A percentile compares a stretch with the other conserved stretches of the same genome.
These are phyloP conservation scores for Pangasius macronema DNA, from an alignment of 2,797 vertebrate species.

Conservation along the genomic window DNA sequence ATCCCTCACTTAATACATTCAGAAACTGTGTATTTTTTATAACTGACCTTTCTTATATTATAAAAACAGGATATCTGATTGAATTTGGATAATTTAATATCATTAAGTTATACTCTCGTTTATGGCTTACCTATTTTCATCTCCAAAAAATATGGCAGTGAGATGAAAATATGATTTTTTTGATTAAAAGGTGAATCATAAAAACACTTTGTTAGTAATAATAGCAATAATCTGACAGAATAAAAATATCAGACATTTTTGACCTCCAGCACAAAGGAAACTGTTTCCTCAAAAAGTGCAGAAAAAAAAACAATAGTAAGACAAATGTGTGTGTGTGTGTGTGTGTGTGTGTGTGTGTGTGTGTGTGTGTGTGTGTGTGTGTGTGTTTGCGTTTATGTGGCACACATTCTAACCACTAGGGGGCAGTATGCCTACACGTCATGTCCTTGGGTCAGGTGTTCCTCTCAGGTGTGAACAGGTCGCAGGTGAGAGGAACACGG, in stretches of 20 bases:
- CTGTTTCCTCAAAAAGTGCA: not conserved
- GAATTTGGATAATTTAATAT: not conserved
- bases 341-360: not conserved
- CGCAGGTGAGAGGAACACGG: not conserved
- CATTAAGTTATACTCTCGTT: not conserved
- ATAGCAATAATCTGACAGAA: not conserved
- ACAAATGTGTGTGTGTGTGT: not conserved
- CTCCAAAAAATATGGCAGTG: not conserved
- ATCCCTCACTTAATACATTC: not conserved
- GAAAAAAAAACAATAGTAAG: not conserved
- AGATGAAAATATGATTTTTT: not conserved
- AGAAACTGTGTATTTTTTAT: not conserved
- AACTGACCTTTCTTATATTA: not conserved
- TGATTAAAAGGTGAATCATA: not conserved
- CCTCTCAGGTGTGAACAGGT: not conserved
- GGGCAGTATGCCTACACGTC: not conserved
- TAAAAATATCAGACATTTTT: not conserved
- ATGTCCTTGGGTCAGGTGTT: not conserved
- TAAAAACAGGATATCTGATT: not conserved
- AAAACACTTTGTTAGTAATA: not conserved
- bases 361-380: not conserved
- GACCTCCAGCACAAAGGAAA: not conserved
- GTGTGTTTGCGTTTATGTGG: not conserved
- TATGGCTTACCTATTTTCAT: not conserved
- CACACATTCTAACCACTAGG: conserved; percentile 17